Conservation (phyloP, 1,140 invertebrate species). For the Colletes latitarsis region DNA sequence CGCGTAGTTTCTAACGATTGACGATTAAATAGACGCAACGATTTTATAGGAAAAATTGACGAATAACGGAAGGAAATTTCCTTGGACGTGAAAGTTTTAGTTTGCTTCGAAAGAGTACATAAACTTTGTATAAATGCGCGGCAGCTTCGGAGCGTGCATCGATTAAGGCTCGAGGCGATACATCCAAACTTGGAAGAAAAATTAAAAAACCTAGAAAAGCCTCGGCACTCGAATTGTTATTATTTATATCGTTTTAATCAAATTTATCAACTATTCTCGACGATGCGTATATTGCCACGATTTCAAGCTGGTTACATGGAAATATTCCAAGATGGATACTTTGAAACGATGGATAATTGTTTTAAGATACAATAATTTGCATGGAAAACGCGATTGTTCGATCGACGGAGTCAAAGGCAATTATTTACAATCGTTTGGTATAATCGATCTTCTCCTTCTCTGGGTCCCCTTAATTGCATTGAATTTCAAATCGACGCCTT, state of each 20-base stretch:
- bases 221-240: no score
- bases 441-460: background rate
- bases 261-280: no score
- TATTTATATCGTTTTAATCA: no score
- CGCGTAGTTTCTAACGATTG: no score
- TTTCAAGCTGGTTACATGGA: background rate
- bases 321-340: background rate
- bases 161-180: background rate
- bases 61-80: background rate
- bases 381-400: background rate
- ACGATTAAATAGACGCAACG: no score
- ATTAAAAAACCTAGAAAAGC: background rate
- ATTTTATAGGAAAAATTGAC: background rate
- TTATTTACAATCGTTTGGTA: background rate
- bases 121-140: background rate
- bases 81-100: background rate
- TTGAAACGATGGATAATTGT: background rate
- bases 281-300: background rate
- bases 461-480: background rate
- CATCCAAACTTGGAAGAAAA: background rate
- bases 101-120: background rate
- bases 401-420: background rate
- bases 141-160: background rate
- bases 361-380: background rate
- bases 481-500: background rate